Percentiles rank a stretch among this genome's conserved stretches.
phyloP scores from a whole-genome alignment of 2,888 invertebrate species.

The Agrilus cyanescens region DNA sequence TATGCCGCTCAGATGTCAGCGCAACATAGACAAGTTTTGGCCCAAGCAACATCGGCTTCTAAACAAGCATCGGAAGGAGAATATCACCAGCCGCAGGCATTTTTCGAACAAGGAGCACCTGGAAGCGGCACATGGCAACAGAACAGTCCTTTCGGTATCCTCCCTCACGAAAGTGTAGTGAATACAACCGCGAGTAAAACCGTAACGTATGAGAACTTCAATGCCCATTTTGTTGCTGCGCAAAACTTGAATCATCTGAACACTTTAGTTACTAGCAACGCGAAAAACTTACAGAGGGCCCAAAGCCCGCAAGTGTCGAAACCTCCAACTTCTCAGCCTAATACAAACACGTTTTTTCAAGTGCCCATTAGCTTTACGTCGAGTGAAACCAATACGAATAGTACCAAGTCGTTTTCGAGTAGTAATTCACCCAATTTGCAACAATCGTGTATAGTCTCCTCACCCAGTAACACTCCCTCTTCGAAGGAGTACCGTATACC shows the following conservation, averaged over 20 bases:
- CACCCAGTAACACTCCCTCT: conserved; percentile 42
- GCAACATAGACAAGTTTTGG: conserved; percentile 58
- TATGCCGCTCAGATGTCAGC: conserved; percentile 43
- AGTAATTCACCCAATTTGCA: conserved; percentile 44
- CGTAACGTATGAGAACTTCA: conserved; percentile 54
- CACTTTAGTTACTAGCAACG: conserved; percentile 43
- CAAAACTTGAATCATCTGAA: conserved; percentile 54
- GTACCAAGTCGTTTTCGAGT: conserved; percentile 28
- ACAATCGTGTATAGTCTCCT: conserved; percentile 63
- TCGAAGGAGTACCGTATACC: conserved; percentile 53
- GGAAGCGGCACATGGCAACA: conserved; percentile 57
- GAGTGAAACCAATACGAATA: conserved; percentile 30
- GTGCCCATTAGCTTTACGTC: conserved; percentile 45
- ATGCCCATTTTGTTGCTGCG: conserved; percentile 56
- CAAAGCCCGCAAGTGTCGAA: conserved; percentile 39
- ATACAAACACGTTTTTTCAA: conserved; percentile 48
- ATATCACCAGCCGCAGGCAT: conserved; percentile 50
- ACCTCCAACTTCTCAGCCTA: conserved; percentile 37
- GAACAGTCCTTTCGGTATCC: conserved; percentile 64
- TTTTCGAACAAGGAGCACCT: conserved; percentile 54
- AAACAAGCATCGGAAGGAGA: conserved; percentile 28
- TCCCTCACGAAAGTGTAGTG: conserved; percentile 68
- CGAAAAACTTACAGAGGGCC: conserved; percentile 38
- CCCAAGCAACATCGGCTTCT: conserved; percentile 30
- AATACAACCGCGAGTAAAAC: conserved; percentile 40